Conservation (phyloP, 1,140 invertebrate genomes). For the Drosophila orosa region DNA sequence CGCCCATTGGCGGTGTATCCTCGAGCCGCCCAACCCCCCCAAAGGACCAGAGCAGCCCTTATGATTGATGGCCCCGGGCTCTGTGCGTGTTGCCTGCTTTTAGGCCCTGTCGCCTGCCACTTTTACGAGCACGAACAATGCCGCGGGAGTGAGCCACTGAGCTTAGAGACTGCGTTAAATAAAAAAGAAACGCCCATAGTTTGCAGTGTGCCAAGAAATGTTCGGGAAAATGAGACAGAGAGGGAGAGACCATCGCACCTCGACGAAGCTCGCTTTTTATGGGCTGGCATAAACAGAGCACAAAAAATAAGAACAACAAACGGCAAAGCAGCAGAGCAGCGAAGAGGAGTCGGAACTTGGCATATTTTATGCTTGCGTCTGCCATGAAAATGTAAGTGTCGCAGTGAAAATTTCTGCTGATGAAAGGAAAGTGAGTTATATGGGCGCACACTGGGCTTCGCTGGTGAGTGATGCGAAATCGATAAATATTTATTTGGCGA, state of each 20-base stretch:
- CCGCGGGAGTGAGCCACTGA: constrained; percentile 42
- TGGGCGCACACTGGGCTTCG: constrained; percentile 22
- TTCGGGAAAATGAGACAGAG: not conserved
- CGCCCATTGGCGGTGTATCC: constrained; percentile 13
- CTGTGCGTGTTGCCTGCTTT: constrained; percentile 58
- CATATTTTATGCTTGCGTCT: constrained; percentile 70
- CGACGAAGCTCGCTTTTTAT: constrained; percentile 51
- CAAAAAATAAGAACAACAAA: constrained; percentile 10
- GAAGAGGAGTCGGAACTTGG: constrained; percentile 55
- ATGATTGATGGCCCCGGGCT: constrained; percentile 67
- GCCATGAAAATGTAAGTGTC: constrained; percentile 79
- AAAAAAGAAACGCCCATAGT: constrained; percentile 56
- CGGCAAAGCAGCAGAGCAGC: not conserved
- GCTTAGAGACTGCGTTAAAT: constrained; percentile 66
- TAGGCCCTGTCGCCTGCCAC: constrained; percentile 50
- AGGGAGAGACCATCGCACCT: constrained; percentile 4
- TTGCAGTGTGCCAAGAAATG: constrained; percentile 30
- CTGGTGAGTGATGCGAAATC: constrained; percentile 36
- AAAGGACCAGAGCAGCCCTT: constrained; percentile 21
- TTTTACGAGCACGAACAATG: constrained; percentile 62
- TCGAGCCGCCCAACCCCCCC: not conserved
- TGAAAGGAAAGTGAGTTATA: constrained; percentile 78
- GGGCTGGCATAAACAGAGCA: constrained; percentile 54
- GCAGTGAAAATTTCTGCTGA: constrained; percentile 77
- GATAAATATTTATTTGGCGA: constrained; percentile 48